Evolutionary conservation across 2,888 invertebrate genomes (phyloP), one percentile per base, ranked within the genome.

Genomic region (Caenorhabditis doughertyi): DNA sequence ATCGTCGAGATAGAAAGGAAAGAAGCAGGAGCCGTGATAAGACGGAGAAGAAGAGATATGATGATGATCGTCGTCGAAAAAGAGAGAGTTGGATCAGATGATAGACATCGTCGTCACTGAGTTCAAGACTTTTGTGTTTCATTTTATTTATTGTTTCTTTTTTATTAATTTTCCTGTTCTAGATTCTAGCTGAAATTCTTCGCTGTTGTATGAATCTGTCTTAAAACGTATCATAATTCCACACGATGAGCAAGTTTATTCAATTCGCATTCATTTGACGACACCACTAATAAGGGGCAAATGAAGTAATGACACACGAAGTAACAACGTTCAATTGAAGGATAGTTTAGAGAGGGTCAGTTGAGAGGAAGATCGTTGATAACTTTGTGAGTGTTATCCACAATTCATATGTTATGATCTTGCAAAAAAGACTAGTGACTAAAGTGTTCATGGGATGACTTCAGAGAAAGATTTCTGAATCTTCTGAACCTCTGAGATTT

Each of bases 271-370:
- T 70, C 77, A 77, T 77, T 76, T 67, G 60, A 68, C n/a, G 67
- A 60, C 58, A 68, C 60, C 76, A 56, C 56, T 42, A 47, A 47
- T 16, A 39, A 58, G 58, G 49, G 67, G 67, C 65, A 76, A 76
- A 76, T 67, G 76, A 79, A 70, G 70, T 79, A 67, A 58, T 71
- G 62, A 68, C 73, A 68, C 80, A 73, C 81, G 68, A 70, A 70
- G 62, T 74, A 81, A 74, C 74, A 74, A 81, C 81, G 70, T 68
- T 67, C 70, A 56, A 70, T 68, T 60, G 35, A 65, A 55, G 55
- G 58, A 79, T 65, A 47, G 49, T 42, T 35, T 35, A 51, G 62
- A 65, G 32, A n/a, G 25, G 56, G 51, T 27, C 2, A 29, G 39
- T 13, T 29, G 49, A 67, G 23, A 51, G 47, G 32, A 60, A 55